Base-by-base conservation (phyloP, 2,888 invertebrate species). In the Urechis unicinctus region DNA sequence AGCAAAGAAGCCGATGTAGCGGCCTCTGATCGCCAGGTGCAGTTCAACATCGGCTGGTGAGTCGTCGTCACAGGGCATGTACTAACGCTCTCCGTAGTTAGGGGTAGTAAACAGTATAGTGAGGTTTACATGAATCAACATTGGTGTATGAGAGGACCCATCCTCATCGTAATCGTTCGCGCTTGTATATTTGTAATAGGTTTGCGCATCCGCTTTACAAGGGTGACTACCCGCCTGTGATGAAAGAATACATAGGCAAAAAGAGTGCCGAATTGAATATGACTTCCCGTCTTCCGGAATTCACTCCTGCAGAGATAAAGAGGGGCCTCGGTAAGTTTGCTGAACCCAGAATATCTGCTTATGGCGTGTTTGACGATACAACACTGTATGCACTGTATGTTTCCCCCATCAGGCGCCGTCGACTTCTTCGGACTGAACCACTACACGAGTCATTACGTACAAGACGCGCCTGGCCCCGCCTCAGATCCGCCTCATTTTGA, bases 351-450 rank as follows among this genome's bases (percentile, higher is more conserved):
- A n/a, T n/a, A n/a, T n/a, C n/a, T n/a, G n/a, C n/a, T n/a, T n/a
- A n/a, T n/a, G n/a, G n/a, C n/a, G n/a, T n/a, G n/a, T n/a, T n/a
- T n/a, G n/a, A n/a, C n/a, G n/a, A n/a, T n/a, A n/a, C n/a, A n/a
- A n/a, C n/a, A n/a, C n/a, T n/a, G n/a, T n/a, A n/a, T n/a, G n/a
- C n/a, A n/a, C n/a, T n/a, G n/a, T n/a, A n/a, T n/a, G n/a, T n/a
- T n/a, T n/a, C n/a, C n/a, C n/a, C n/a, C n/a, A n/a, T n/a, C n/a
- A 77, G 83, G 79, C 69, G 83, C 86, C 0, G 79, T 81, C 1
- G 88, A 89, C 68, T 87, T 85, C 75, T 79, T 88, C 50, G 87
- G 87, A 0, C 70, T 88, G 17, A 88, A 88, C 69, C 83, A 85
- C 52, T 89, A 89, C 68, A 85, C 85, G 3, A 61, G 68, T 4